Base-by-base conservation (phyloP, 1,140 invertebrate genomes). In the Sogatella furcifera region DNA sequence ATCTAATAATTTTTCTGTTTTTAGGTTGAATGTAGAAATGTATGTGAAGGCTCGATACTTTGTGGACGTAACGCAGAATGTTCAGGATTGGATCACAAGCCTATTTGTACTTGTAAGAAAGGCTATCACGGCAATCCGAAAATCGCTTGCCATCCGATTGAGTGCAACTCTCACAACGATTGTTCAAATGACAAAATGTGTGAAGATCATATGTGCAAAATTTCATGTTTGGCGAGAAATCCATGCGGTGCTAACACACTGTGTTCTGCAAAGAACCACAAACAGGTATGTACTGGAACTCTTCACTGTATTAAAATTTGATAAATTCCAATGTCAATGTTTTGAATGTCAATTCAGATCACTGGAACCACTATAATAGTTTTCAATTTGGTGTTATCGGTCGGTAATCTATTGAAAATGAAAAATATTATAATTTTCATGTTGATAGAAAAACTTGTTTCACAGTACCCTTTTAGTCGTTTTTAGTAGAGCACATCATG, bases 21-120 rank as follows among this genome's bases (percentile, higher is more conserved):
- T 17, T 62, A 76, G 68, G 81, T 83, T 0, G 83, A 86, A 69
- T 92, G 89, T 69, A 73, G 80, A 21, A 80, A 83, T 61, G 79
- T 84, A 3, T 91, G 89, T 69, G 77, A 84, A 62, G 77, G 82
- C 14, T 31, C 57, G 22, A 74, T 81, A n/a, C 71, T 85, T 2
- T 94, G 91, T 68, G 90, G 90, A 15, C 76, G 86, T 58, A 91
- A 92, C 72, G 86, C 90, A 0, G 80, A 84, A 59, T 95, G 91
- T 67, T 74, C 74, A 21, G 80, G 84, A 1, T 75, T 80, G 42
- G 79, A 84, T 64, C 89, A 92, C 69, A 71, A 79, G 55, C 80
- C 88, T 1, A 73, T 82, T 19, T 95, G 92, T 70, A 72, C 76
- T 13, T 95, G 92, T 70, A 84, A 85, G 66, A 65, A 76, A 44